Evolutionary conservation across 1,140 invertebrate genomes (phyloP), one percentile per base, ranked within the genome.

Genomic region (Choristoneura fumiferana): DNA sequence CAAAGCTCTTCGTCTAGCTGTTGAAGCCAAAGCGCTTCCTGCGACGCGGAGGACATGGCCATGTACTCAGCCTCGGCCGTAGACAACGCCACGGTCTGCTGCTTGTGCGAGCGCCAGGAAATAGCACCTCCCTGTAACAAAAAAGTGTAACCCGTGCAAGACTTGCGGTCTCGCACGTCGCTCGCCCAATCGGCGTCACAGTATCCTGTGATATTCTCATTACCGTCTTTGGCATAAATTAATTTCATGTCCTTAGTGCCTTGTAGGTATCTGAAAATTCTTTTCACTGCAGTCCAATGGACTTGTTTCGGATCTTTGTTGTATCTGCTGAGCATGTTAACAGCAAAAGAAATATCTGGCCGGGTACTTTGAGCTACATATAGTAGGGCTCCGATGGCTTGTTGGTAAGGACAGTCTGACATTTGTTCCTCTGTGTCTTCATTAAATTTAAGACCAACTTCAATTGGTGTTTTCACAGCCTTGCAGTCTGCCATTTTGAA

Each of bases 41-140:
- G 70, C 4, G 43, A 13, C 13, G 64, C 60, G 14, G 56, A 45
- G n/a, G 60, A 45, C 35, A 73, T 53, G 9, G 67, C 57, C 58
- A 89, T 75, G 54, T 83, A 86, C 63, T 90, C 88, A 0, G 84
- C 81, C 65, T n/a, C n/a, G n/a, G n/a, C n/a, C n/a, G n/a, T n/a
- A n/a, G n/a, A n/a, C n/a, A n/a, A n/a, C n/a, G n/a, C n/a, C n/a
- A n/a, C n/a, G n/a, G n/a, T n/a, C n/a, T n/a, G n/a, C n/a, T n/a
- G n/a, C n/a, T n/a, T n/a, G 60, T 76, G 70, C 18, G 68, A 73
- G 9, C 15, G 37, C 85, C 84, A 85, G 4, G 64, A 61, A 22
- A 89, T 68, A 13, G 71, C 57, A 49, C 67, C 78, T 57, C 67
- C 67, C 57, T 66, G 61, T 57, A 81, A n/a, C n/a, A n/a, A n/a